phyloP scores from a whole-genome alignment of 2,888 invertebrate species.

The Pheosia gnoma region DNA sequence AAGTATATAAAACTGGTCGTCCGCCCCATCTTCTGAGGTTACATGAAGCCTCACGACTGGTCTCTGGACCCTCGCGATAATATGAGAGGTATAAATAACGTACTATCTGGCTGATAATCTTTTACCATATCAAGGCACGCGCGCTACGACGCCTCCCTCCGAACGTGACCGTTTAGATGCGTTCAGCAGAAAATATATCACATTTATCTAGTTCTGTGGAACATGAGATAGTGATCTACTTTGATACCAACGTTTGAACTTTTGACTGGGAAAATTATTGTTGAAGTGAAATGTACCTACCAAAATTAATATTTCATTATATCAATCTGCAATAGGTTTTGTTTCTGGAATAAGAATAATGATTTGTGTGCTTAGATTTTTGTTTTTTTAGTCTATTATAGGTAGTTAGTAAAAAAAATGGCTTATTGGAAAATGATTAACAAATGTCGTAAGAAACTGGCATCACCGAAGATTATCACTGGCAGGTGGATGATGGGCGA shows the following conservation, averaged over 20 bases:
- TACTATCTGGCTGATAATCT: conserved; percentile 27
- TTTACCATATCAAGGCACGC: conserved; percentile 23
- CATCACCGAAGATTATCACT: too few relatives aligned
- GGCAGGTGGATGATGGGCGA: too few relatives aligned
- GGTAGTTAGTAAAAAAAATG: too few relatives aligned
- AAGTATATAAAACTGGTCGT: conserved; percentile 27
- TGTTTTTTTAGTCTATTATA: too few relatives aligned
- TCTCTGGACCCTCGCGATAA: conserved; percentile 19
- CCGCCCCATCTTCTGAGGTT: conserved; percentile 41
- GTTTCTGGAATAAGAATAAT: too few relatives aligned
- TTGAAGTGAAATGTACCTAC: not conserved
- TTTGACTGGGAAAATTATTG: not conserved
- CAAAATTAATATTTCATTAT: too few relatives aligned
- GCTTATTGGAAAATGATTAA: too few relatives aligned
- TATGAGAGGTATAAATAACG: conserved; percentile 25
- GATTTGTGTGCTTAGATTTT: too few relatives aligned
- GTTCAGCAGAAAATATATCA: conserved; percentile 27
- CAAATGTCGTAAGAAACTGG: too few relatives aligned
- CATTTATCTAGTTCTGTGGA: conserved; percentile 44
- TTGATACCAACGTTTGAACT: conserved; percentile 5
- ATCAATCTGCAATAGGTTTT: too few relatives aligned
- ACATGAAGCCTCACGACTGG: conserved; percentile 38
- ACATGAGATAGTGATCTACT: conserved; percentile 25
- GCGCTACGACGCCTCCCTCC: conserved; percentile 13
- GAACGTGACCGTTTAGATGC: conserved; percentile 40